phyloP scores from a whole-genome alignment of 2,113 vertebrate species.

The Stictonetta naevosa region DNA sequence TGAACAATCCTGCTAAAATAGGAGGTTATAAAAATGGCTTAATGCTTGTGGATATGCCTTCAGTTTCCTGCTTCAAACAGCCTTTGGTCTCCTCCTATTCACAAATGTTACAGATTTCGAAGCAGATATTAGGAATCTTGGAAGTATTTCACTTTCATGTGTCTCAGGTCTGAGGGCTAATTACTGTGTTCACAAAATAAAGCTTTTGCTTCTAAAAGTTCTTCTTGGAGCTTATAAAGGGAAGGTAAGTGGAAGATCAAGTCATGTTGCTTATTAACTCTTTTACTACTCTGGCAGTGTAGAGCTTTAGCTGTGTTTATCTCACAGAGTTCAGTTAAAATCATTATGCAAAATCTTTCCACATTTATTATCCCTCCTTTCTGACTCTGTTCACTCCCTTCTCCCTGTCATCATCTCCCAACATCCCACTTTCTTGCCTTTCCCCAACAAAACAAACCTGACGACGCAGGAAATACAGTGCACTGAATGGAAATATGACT shows the following conservation, averaged over 20 bases:
- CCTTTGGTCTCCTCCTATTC: background rate
- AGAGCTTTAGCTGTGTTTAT: background rate
- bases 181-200: background rate
- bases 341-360: background rate
- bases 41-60: background rate
- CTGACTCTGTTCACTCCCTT: background rate
- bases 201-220: background rate
- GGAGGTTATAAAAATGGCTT: background rate
- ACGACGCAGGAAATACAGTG: background rate
- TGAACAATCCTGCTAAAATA: background rate
- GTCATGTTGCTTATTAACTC: background rate
- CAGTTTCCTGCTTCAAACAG: background rate
- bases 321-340: background rate
- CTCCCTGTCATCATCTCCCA: background rate
- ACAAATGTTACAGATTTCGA: background rate
- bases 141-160: background rate
- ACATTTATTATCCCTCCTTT: background rate
- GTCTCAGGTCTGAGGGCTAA: background rate
- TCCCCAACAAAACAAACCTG: background rate
- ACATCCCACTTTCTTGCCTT: background rate
- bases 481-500: background rate
- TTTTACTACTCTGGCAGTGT: background rate
- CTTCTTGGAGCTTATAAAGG: background rate
- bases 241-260: background rate
- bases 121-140: background rate